Evolutionary conservation across 1,140 invertebrate genomes (phyloP).

Genomic region (Drosophila mojavensis): DNA sequence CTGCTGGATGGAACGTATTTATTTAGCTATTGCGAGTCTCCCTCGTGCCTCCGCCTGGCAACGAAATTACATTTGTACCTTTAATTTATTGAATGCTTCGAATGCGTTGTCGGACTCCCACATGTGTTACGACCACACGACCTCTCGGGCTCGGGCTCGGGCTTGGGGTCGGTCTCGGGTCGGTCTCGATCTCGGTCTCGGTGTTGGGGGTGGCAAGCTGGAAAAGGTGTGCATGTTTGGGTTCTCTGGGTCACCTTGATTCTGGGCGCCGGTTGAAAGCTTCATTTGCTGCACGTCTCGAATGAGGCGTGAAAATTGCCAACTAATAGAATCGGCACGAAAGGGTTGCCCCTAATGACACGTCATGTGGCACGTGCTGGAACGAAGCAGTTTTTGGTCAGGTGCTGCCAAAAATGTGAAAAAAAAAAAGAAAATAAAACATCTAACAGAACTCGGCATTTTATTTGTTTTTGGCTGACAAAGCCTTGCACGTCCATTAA

Average conservation of each 20-base stretch:
- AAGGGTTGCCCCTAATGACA: conserved; percentile 65
- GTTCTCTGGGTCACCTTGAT: conserved; percentile 33
- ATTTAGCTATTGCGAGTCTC: conserved; percentile 41
- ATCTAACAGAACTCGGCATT: conserved; percentile 4
- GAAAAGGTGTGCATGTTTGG: conserved; percentile 25
- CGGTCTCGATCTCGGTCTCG: too few species aligned
- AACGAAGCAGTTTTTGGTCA: conserved; percentile 29
- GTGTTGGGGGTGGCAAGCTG: conserved; percentile 26
- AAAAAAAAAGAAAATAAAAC: background rate
- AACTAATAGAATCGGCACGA: conserved; percentile 64
- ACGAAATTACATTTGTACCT: conserved; percentile 80
- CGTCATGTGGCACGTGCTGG: conserved; percentile 37
- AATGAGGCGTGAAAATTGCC: conserved; percentile 73
- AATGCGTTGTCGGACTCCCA: conserved; percentile 52
- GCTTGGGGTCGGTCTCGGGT: too few species aligned
- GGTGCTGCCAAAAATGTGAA: conserved; percentile 10
- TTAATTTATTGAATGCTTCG: conserved; percentile 78
- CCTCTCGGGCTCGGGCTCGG: background rate
- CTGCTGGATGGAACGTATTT: conserved; percentile 51
- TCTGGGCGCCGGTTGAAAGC: conserved; percentile 55
- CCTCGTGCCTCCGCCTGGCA: conserved; percentile 34
- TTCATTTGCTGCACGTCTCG: conserved; percentile 49
- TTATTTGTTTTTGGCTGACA: conserved; percentile 28
- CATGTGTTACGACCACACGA: background rate
- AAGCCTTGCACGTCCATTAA: conserved; percentile 36